These are phyloP conservation scores for Tridacna gigas DNA, from an alignment of 2,888 invertebrate species.

Conservation along the genomic window DNA sequence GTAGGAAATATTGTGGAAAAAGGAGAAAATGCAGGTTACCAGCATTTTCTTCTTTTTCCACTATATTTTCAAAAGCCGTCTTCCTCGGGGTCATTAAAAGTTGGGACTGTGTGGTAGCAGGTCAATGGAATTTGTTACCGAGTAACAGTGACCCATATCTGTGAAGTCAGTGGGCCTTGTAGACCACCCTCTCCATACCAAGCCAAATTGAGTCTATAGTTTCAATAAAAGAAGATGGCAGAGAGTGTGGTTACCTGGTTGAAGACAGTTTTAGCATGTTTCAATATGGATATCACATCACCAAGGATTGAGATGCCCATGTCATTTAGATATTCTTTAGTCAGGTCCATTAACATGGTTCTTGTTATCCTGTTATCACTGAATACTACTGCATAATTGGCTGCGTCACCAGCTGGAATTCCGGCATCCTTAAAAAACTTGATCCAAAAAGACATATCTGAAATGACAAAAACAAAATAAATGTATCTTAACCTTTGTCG, in stretches of 20 bases:
- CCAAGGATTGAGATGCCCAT: conserved; percentile 93
- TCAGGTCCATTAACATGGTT: conserved; percentile 94
- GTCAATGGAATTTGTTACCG: no score
- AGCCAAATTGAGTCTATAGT: no score
- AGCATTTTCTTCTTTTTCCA: no score
- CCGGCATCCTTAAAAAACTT: conserved; percentile 94
- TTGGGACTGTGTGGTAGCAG: no score
- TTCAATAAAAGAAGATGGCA: no score
- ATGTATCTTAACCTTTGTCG: background rate
- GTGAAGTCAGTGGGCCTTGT: no score
- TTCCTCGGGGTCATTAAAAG: no score
- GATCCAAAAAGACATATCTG: conserved; percentile 88
- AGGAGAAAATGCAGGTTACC: no score
- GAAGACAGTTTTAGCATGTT: conserved; percentile 87
- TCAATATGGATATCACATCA: conserved; percentile 89
- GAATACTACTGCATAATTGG: conserved; percentile 94
- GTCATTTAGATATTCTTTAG: conserved; percentile 93
- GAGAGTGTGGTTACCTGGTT: conserved; percentile 84
- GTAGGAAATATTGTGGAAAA: no score
- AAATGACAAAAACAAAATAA: conserved; percentile 24
- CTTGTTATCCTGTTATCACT: conserved; percentile 94
- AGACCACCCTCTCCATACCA: no score
- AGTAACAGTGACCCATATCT: no score
- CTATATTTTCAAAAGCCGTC: no score
- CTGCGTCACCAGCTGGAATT: conserved; percentile 91